Conservation (phyloP, 2,797 vertebrate species). For the Melanotaenia nigrans region DNA sequence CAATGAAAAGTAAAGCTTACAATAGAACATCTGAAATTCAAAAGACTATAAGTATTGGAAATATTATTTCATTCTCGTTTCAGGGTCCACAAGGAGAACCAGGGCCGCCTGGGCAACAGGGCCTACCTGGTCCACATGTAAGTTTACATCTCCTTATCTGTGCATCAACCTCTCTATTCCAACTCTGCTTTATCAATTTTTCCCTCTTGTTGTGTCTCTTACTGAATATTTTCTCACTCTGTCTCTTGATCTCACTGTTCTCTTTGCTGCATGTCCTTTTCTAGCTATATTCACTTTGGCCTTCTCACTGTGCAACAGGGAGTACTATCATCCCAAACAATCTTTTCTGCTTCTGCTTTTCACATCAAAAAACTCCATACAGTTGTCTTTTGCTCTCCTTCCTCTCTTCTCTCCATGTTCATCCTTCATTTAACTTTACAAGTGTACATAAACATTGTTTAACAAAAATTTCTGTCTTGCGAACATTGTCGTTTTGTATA, state of each 20-base stretch:
- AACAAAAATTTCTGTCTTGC: conserved; percentile 10
- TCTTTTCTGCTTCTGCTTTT: conserved; percentile 35
- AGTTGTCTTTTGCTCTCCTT: conserved; percentile 12
- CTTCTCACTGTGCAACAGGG: conserved; percentile 15
- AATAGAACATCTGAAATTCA: background rate
- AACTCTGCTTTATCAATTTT: background rate
- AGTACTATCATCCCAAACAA: conserved; percentile 20
- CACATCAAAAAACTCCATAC: conserved; percentile 35
- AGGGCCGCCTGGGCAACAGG: conserved; percentile 93
- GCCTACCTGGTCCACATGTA: conserved; percentile 92
- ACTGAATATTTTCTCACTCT: background rate
- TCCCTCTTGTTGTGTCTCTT: conserved; percentile 7
- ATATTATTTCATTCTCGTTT: conserved; percentile 4
- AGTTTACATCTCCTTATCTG: conserved; percentile 55
- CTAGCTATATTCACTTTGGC: conserved; percentile 4
- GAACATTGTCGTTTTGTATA: conserved; percentile 39
- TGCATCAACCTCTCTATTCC: conserved; percentile 1
- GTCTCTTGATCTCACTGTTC: background rate
- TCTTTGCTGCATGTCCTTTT: conserved; percentile 10
- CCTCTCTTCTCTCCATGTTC: background rate
- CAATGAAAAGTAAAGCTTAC: background rate
- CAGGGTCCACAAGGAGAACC: conserved; percentile 94
- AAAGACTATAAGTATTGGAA: background rate
- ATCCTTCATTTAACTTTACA: conserved; percentile 14
- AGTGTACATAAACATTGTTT: background rate